Evolutionary conservation across 1,140 invertebrate species (phyloP).

Genomic region (Pantala flavescens): DNA sequence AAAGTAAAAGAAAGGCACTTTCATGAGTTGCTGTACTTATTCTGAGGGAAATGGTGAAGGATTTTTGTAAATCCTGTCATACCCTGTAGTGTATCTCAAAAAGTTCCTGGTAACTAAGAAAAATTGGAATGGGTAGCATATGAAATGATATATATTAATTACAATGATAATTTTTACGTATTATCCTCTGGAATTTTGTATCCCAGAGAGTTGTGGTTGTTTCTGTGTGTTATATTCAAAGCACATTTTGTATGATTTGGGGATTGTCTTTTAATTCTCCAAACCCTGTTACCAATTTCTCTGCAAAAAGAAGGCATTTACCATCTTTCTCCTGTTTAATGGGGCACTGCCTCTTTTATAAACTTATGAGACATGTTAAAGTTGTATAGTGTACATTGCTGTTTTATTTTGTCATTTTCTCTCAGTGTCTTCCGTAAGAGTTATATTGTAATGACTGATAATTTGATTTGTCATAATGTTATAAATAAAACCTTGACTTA

Average conservation of each 20-base stretch:
- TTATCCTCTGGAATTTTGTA: background rate
- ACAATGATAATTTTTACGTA: background rate
- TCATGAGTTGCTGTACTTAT: background rate
- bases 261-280: background rate
- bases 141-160: background rate
- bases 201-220: background rate
- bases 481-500: background rate
- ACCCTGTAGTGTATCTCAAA: background rate
- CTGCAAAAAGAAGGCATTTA: background rate
- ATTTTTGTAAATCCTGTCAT: background rate
- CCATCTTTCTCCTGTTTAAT: background rate
- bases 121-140: background rate
- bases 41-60: background rate
- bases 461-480: conserved; percentile 8
- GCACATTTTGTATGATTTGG: background rate
- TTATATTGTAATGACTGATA: background rate
- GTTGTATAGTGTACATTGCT: conserved; percentile 6
- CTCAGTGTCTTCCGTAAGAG: conserved; percentile 4
- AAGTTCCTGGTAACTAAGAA: background rate
- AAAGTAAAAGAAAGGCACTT: background rate
- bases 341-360: background rate
- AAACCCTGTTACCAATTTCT: background rate
- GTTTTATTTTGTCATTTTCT: background rate
- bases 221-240: background rate
- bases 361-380: background rate